Evolutionary conservation across 2,797 vertebrate species (phyloP).

Genomic region (Simalia tracyae): DNA sequence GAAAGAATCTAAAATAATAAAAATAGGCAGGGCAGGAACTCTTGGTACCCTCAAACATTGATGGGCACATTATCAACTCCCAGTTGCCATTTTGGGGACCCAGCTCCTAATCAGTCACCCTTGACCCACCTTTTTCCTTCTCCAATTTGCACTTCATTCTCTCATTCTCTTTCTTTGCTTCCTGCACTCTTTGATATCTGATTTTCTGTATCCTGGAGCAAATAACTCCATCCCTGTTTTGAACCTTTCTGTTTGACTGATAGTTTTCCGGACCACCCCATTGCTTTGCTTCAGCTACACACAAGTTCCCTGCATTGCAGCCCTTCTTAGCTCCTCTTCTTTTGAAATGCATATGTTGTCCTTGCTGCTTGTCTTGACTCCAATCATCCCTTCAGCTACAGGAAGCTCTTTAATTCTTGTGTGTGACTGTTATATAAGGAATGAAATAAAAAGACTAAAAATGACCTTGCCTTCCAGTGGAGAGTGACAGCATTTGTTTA

Average conservation of each 20-base stretch:
- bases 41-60: neutral
- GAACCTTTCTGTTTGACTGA: neutral
- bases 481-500: neutral
- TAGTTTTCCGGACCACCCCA: neutral
- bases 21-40: neutral
- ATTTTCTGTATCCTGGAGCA: neutral
- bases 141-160: neutral
- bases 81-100: neutral
- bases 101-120: neutral
- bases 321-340: neutral
- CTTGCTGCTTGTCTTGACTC: neutral
- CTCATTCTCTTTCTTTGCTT: neutral
- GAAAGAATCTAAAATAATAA: neutral
- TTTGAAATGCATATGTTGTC: neutral
- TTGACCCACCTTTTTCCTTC: neutral
- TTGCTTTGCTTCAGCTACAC: neutral
- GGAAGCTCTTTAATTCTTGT: neutral
- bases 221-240: neutral
- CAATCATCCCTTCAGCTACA: neutral
- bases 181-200: neutral
- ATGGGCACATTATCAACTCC: neutral
- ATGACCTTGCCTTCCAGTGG: neutral
- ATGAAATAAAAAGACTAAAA: slow-evolving; percentile 2
- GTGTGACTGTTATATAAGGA: neutral
- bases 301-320: neutral